Evolutionary conservation across 2,888 invertebrate genomes (phyloP).

Genomic region (Lasioglossum vierecki): DNA sequence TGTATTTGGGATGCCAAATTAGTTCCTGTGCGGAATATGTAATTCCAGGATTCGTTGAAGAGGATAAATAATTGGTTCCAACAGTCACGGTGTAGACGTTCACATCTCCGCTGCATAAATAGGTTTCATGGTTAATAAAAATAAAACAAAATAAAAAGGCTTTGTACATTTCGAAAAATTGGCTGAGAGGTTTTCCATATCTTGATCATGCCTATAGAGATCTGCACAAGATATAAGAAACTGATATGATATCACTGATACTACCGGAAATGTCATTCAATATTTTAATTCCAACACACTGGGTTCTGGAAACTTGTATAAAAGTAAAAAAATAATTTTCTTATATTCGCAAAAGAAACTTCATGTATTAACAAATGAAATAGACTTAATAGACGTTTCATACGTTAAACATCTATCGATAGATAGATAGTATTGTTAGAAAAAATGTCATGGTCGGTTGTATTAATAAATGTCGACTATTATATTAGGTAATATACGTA

Average conservation of each 20-base stretch:
- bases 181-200: background rate
- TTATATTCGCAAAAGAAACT: background rate
- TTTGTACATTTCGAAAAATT: background rate
- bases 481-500: no score
- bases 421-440: no score
- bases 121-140: background rate
- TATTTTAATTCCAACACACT: background rate
- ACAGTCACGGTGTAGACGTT: fast-evolving
- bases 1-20: background rate
- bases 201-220: background rate
- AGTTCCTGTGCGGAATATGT: background rate
- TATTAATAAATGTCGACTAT: no score
- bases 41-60: background rate
- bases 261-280: background rate
- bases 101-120: background rate
- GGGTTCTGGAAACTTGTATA: background rate
- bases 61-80: background rate
- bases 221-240: background rate
- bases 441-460: no score
- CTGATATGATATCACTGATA: background rate
- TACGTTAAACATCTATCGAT: no score
- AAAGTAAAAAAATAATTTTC: background rate
- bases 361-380: background rate
- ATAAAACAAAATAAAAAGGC: background rate
- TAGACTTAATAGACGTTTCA: background rate